Evolutionary conservation across 2,797 vertebrate species (phyloP), one percentile per base, ranked within the genome.

Genomic region (Perodicticus potto): DNA sequence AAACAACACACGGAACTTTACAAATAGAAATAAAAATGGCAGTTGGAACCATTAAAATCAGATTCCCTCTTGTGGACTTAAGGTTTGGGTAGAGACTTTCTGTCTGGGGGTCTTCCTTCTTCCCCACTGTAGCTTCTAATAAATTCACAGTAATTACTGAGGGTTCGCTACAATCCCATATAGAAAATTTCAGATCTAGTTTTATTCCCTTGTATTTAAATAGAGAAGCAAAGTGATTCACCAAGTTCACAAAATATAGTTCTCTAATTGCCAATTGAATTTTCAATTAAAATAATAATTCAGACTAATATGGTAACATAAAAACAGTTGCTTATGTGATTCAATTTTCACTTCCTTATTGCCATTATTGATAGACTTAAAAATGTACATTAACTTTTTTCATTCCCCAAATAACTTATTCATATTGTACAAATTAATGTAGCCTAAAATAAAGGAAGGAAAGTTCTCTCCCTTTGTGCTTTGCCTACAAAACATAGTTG

Each of bases 261-360:
- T 97, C 61, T 95, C 76, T 95, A 96, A 93, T 93, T 95, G 70
- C 76, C 74, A 84, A 23, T 91, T 96, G 89, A 96, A 93, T 20
- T 85, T 94, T 49, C 81, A 90, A 87, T 94, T 95, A 94, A 94
- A 96, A 84, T 96, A 92, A 87, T 95, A 94, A 93, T 77, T 94
- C 90, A 93, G 45, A 87, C 59, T 96, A 95, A 96, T 43, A 57
- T 73, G 49, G 45, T 86, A 94, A 78, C 86, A 83, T 93, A 65
- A 95, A 92, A 97, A 95, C 45, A 90, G 45, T 92, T 94, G 61
- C 85, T 85, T 74, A 74, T 85, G 23, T 78, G 87, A 89, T 96
- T 96, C 57, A 87, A 67, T 91, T 94, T 96, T 67, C 55, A 93
- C 32, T 95, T 93, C 1, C 37, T 91, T 94, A 63, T 65, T 89